Evolutionary conservation across 2,888 invertebrate genomes (phyloP).

Genomic region (Eugnorisma glareosa): DNA sequence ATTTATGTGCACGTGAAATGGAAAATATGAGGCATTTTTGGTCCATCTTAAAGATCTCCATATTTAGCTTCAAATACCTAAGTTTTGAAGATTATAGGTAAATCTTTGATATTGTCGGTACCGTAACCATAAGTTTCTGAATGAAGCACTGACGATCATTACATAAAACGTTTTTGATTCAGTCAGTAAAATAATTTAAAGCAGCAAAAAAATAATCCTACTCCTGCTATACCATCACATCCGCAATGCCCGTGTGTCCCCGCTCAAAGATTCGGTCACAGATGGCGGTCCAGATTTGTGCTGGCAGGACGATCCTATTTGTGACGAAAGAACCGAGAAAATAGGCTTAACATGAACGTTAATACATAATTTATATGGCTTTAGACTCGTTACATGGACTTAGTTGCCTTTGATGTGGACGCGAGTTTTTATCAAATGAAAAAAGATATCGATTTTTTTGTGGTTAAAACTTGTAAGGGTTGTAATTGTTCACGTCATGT

Average conservation of each 20-base stretch:
- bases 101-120: not conserved
- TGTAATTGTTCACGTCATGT: slow-evolving; percentile 27
- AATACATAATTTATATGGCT: slow-evolving; percentile 66
- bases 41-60: not conserved
- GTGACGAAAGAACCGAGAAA: slow-evolving; percentile 79
- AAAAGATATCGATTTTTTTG: slow-evolving; percentile 44
- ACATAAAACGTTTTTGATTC: not conserved
- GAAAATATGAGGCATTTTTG: not conserved
- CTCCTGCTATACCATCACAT: slow-evolving; percentile 6
- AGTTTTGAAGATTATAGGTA: not conserved
- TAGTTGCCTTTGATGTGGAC: slow-evolving; percentile 61
- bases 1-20: not conserved
- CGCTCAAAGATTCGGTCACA: slow-evolving; percentile 82
- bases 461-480: slow-evolving; percentile 28
- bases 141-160: no score
- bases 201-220: not conserved
- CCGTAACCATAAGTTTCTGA: not conserved
- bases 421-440: slow-evolving; percentile 50
- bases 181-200: not conserved
- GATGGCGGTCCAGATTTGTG: slow-evolving; percentile 86
- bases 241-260: slow-evolving; percentile 74
- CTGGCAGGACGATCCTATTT: slow-evolving; percentile 86
- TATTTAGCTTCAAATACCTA: not conserved
- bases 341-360: slow-evolving; percentile 79
- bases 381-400: slow-evolving; percentile 39